Conservation (phyloP, 2,797 vertebrate genomes). For the Pseudochirops corinnae region DNA sequence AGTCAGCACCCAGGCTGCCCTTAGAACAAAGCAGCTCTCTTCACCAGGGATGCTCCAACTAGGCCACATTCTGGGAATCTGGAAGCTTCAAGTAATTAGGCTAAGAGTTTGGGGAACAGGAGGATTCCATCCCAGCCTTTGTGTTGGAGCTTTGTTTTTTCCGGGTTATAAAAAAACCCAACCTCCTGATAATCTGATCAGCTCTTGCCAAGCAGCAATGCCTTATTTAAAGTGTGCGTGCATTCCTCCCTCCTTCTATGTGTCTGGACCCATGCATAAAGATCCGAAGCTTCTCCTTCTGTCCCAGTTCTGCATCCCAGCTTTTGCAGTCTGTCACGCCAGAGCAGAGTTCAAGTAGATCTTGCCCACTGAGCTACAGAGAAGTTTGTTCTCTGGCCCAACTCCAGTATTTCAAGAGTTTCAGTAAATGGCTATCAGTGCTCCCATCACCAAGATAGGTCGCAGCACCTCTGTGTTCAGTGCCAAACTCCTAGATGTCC, state of each 20-base stretch:
- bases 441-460: background rate
- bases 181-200: background rate
- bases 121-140: conserved; percentile 43
- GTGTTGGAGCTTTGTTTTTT: background rate
- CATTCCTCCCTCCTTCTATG: background rate
- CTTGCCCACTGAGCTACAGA: background rate
- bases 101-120: conserved; percentile 57
- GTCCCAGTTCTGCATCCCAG: background rate
- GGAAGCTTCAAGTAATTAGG: conserved; percentile 45
- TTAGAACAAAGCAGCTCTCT: conserved; percentile 74
- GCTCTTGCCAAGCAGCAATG: background rate
- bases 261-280: background rate
- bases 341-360: background rate
- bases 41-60: conserved; percentile 68
- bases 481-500: background rate
- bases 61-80: conserved; percentile 68
- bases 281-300: background rate
- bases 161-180: background rate
- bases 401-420: background rate
- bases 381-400: background rate
- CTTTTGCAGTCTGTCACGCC: background rate
- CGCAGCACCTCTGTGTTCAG: background rate
- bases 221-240: background rate
- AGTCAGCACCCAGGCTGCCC: conserved; percentile 59
- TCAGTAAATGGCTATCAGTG: background rate